Evolutionary conservation across 2,113 vertebrate species (phyloP).

Genomic region (Centropus unirufus): DNA sequence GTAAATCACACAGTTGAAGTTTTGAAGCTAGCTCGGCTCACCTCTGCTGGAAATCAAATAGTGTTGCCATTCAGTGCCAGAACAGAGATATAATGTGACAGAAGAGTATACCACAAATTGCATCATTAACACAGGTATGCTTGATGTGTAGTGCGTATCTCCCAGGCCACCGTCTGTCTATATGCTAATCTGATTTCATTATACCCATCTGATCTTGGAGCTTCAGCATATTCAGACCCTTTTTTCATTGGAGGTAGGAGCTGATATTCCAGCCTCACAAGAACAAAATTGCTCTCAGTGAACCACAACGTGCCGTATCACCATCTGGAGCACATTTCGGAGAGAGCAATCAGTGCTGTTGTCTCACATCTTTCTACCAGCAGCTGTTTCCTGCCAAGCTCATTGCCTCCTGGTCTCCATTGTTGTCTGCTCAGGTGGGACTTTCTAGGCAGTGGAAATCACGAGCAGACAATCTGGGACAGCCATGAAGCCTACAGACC

Average conservation of each 20-base stretch:
- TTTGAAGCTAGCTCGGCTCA: background rate
- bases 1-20: background rate
- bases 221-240: background rate
- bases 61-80: background rate
- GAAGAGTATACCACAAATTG: background rate
- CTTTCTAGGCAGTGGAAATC: background rate
- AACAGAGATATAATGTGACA: fast-evolving
- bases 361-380: background rate
- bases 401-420: fast-evolving
- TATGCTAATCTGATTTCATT: background rate
- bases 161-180: background rate
- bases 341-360: background rate
- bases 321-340: background rate
- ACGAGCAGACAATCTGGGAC: background rate
- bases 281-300: background rate
- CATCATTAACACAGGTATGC: background rate
- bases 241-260: background rate
- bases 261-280: background rate
- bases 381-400: conserved; percentile 5
- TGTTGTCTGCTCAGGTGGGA: background rate
- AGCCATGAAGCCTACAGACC: background rate
- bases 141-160: background rate
- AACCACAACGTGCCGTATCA: background rate
- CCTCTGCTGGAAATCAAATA: background rate
- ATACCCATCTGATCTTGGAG: background rate